Percentiles rank a stretch among this genome's conserved stretches.
Conservation (phyloP, 2,797 vertebrate species). For the Microchirus variegatus region DNA sequence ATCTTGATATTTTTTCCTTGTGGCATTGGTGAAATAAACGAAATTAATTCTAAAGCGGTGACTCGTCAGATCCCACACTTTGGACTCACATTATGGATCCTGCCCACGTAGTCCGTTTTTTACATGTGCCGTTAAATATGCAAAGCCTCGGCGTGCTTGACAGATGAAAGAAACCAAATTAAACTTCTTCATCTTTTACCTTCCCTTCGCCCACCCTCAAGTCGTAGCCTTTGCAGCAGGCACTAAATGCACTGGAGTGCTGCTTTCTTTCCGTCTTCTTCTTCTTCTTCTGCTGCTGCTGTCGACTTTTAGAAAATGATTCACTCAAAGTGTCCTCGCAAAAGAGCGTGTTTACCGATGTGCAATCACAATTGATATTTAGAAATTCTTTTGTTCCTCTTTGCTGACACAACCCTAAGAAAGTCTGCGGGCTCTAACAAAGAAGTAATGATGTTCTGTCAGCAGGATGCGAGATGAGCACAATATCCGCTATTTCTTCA, state of each 20-base stretch:
- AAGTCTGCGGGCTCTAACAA: slow-evolving; percentile 35
- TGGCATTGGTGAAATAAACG: slow-evolving; percentile 18
- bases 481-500: slow-evolving; percentile 26
- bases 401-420: slow-evolving; percentile 36
- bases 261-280: slow-evolving; percentile 10
- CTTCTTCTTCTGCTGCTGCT: slow-evolving; percentile 5
- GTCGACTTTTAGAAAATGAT: slow-evolving; percentile 13
- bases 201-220: slow-evolving; percentile 37
- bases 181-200: slow-evolving; percentile 55
- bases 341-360: slow-evolving; percentile 32
- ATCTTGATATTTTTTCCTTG: slow-evolving; percentile 34
- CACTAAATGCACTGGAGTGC: slow-evolving; percentile 14
- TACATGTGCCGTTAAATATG: slow-evolving; percentile 54
- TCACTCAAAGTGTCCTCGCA: slow-evolving; percentile 17
- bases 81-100: slow-evolving; percentile 40
- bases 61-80: slow-evolving; percentile 54
- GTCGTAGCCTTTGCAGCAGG: slow-evolving; percentile 26
- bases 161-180: slow-evolving; percentile 68
- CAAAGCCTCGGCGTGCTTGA: slow-evolving; percentile 58
- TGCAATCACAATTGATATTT: slow-evolving; percentile 44
- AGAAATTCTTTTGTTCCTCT: slow-evolving; percentile 43
- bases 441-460: slow-evolving; percentile 35
- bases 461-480: slow-evolving; percentile 23
- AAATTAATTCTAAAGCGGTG: slow-evolving; percentile 43
- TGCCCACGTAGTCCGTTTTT: slow-evolving; percentile 57